Base-by-base conservation (phyloP, 92 coral and sea anemone species). In the Bergia sp. region DNA sequence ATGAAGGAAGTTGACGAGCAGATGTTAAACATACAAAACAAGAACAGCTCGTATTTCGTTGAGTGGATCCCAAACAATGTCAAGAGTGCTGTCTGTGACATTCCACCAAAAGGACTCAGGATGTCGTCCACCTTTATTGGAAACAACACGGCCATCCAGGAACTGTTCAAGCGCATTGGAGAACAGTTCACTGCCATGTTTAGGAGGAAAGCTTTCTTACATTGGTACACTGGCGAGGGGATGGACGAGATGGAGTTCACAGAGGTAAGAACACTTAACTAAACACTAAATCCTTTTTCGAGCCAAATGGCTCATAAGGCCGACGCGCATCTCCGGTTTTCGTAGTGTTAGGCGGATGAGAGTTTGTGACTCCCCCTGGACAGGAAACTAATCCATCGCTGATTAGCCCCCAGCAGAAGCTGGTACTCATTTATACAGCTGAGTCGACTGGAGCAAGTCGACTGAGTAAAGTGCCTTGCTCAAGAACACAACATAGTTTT, bases 181-280 rank as follows among this genome's bases (percentile, higher is more conserved):
- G 98, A 95, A 88, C 98, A 95, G 91, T 95, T 95, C 85, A 95
- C 98, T 50, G 98, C 98, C 87, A 95, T 95, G 98, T 95, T 94
- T 92, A 94, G 98, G 94, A 87, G 98, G n/a, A 95, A 95, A 91
- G 98, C 98, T 85, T 95, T 95, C 96, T 90, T 95, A 90, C 49
- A 95, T 94, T 95, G 96, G 98, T 96, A 96, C 92, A 96, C 98
- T 92, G 98, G 98, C 20, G 98, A 96, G 93, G 98, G 98, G 74
- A 96, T 96, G 98, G 98, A 96, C 55, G 98, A 96, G 91, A 96
- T 96, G 98, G 98, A 96, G 77, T 96, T 96, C 90, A 96, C 96
- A 87, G 98, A 96, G 96, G 98, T 95, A 8, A 45, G 49, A 45
- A 45, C 4, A 45, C 49, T 45, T 29, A 29, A 29, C 29, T 29